Base-by-base conservation (phyloP, 1,140 invertebrate genomes). In the Phymorhynchus buccinoides region DNA sequence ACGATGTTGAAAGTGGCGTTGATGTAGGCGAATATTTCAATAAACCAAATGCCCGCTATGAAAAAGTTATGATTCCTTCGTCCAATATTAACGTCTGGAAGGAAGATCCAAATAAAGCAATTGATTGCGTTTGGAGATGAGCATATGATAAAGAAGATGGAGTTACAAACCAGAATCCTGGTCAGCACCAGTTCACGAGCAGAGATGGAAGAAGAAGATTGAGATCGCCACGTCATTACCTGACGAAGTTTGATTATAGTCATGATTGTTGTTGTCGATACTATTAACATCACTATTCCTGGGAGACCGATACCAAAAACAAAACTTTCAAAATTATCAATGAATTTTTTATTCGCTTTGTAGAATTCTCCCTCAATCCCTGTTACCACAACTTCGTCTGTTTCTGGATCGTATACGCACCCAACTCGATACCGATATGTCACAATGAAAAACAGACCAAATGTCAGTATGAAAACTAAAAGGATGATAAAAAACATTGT, bases 321-420 rank as follows among this genome's bases (percentile, higher is more conserved):
- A 44, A 79, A 44, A 39, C 77, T 39, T 22, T 79, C 77, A n/a
- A 79, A 27, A 44, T 44, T 16, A 30, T 79, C n/a, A 27, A 79
- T 27, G 4, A 79, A 30, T 30, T n/a, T 18, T 44, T 42, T 2
- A 27, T 79, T 22, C 0, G 4, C n/a, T 48, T 3, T n/a, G 22
- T 79, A 41, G 16, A 44, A 79, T 7, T 79, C 77, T 3, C n/a
- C 39, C 12, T n/a, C 39, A 12, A 44, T 27, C 22, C 22, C 62
- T 22, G 62, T 42, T 22, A n/a, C 3, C 22, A 1, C 32, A 30
- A 41, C 44, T 1, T n/a, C 6, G 7, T n/a, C 22, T 2, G 14
- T 12, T 16, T 3, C 44, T 16, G 9, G 41, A 39, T 42, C 77
- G 77, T 39, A 79, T 4, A 48, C n/a, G 16, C 77, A 79, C 37